Evolutionary conservation across 1,140 invertebrate species (phyloP).

Genomic region (Lordiphosa clarofinis): DNA sequence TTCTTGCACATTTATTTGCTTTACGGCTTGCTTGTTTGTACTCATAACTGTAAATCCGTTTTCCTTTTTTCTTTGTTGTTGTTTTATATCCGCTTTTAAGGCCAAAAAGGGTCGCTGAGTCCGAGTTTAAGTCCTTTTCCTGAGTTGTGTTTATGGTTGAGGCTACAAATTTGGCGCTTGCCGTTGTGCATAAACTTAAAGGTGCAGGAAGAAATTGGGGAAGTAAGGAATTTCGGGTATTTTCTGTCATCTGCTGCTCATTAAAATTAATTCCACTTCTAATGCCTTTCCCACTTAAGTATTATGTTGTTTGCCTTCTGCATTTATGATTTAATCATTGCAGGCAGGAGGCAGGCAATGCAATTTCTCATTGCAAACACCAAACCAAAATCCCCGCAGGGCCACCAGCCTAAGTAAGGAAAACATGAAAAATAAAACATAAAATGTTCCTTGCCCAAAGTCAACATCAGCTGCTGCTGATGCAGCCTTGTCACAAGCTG

Average conservation of each 20-base stretch:
- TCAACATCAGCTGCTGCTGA: conserved; percentile 4
- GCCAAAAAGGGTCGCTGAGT: conserved; percentile 20
- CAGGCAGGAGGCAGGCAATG: conserved; percentile 31
- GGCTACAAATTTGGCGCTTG: conserved; percentile 44
- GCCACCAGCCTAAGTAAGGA: conserved; percentile 1
- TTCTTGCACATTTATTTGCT: conserved; percentile 55
- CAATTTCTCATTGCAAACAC: conserved; percentile 36
- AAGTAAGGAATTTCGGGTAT: neutral
- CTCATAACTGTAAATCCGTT: conserved; percentile 74
- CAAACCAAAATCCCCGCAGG: conserved; percentile 15
- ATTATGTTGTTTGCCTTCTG: conserved; percentile 19
- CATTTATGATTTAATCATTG: conserved; percentile 53
- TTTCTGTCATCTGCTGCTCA: conserved; percentile 5
- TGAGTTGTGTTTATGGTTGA: conserved; percentile 16
- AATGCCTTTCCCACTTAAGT: conserved; percentile 16
- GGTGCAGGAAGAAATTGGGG: neutral
- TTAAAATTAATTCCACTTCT: conserved; percentile 29
- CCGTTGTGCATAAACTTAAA: conserved; percentile 18
- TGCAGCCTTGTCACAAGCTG: conserved; percentile 8
- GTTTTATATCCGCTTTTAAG: conserved; percentile 35
- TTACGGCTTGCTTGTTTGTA: conserved; percentile 66
- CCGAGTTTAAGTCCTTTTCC: conserved; percentile 30
- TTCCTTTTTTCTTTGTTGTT: conserved; percentile 34
- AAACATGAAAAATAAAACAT: neutral
- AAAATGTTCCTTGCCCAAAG: conserved; percentile 3